These are phyloP conservation scores for Kryptolebias marmoratus DNA, from an alignment of 2,113 vertebrate genomes.

Conservation along the genomic window DNA sequence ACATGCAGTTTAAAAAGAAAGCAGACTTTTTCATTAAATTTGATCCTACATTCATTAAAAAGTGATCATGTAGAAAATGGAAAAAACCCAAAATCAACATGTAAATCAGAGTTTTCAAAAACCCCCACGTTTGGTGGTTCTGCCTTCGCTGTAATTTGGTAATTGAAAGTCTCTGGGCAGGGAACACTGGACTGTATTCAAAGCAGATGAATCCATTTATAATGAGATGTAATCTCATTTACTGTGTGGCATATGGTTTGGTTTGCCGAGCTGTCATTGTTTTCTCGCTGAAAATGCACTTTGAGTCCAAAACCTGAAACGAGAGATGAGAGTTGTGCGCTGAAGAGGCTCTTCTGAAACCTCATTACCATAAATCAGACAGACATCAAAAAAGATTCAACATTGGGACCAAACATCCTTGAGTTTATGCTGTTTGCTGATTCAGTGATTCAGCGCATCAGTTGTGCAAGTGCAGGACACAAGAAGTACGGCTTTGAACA, in stretches of 20 bases:
- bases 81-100: conserved; percentile 17
- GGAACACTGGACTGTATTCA: conserved; percentile 45
- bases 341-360: conserved; percentile 46
- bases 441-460: conserved; percentile 52
- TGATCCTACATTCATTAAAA: neutral
- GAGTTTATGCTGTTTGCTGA: conserved; percentile 59
- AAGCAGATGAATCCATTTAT: conserved; percentile 53
- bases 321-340: conserved; percentile 17
- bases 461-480: conserved; percentile 35
- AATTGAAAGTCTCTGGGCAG: conserved; percentile 30
- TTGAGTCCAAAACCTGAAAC: conserved; percentile 48
- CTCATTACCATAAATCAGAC: conserved; percentile 70
- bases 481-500: conserved; percentile 20
- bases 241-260: conserved; percentile 47
- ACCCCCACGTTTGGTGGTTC: neutral
- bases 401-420: conserved; percentile 33
- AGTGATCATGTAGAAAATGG: conserved; percentile 1
- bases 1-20: neutral
- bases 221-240: conserved; percentile 65
- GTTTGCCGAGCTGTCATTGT: conserved; percentile 36
- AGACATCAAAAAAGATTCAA: conserved; percentile 46
- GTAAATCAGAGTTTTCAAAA: conserved; percentile 27
- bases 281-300: conserved; percentile 69
- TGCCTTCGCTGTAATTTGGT: conserved; percentile 31
- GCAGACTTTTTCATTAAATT: neutral